Base-by-base conservation (phyloP, 2,113 vertebrate species). In the Lathamus discolor region DNA sequence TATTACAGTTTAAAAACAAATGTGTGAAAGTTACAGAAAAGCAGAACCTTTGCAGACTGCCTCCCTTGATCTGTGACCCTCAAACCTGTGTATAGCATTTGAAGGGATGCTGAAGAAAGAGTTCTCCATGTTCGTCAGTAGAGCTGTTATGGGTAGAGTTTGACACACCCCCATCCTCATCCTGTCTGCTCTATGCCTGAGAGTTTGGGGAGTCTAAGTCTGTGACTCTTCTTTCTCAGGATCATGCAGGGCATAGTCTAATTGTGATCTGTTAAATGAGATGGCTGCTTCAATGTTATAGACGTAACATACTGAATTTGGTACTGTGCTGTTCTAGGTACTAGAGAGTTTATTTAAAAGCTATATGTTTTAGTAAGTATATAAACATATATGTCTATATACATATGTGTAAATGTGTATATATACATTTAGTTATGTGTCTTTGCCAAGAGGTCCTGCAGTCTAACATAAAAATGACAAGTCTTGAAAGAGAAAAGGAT, bases 71-170 rank as follows among this genome's bases (percentile, higher is more conserved):
- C 37, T 59, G 35, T 43, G 43, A 48, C 43, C 29, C 14, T 85
- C 13, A 29, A 33, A 12, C 2, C 7, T 1, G 0, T 11, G 13
- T 70, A 1, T 22, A 17, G 11, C 33, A 13, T 41, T 23, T 31
- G 33, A 48, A 64, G 55, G 57, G 39, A 66, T 8, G 5, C 35
- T 39, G 31, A 13, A 55, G 16, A 41, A 24, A 27, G 37, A 16
- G 4, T 41, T 27, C 18, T 66, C 74, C 3, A 0, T 41, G 55
- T 76, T 80, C 41, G 7, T 25, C 51, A 8, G 0, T 27, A 23
- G 84, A 64, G 63, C 68, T 43, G 10, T 46, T 31, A 3, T 0
- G 4, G n/a, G 51, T 16, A 12, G 74, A 64, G 57, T 81, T 44
- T 43, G n/a, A n/a, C n/a, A 25, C 5, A 4, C 13, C 29, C 11